These are phyloP conservation scores for Microplitis manilae DNA, from an alignment of 2,888 invertebrate species.

Conservation along the genomic window DNA sequence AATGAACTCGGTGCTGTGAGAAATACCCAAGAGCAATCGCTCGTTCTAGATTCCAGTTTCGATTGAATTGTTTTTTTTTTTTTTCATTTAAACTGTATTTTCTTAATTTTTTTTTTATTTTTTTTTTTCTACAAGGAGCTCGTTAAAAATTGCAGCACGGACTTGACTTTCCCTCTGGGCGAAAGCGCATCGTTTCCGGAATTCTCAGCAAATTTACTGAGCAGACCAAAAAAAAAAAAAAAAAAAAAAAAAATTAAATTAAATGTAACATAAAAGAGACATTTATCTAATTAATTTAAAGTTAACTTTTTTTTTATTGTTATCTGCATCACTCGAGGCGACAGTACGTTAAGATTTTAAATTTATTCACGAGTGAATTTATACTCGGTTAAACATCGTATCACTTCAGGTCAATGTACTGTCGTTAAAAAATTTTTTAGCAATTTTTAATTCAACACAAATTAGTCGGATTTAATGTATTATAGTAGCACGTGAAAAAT, in stretches of 20 bases:
- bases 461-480: conserved; percentile 2
- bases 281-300: conserved; percentile 38
- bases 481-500: not conserved
- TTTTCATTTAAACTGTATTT: conserved; percentile 15
- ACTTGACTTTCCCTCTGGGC: conserved; percentile 42
- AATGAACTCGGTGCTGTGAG: not conserved
- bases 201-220: conserved; percentile 45
- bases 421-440: conserved; percentile 19
- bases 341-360: not conserved
- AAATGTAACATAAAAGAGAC: conserved; percentile 24
- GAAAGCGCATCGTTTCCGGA: conserved; percentile 52
- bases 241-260: not conserved
- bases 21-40: conserved; percentile 2
- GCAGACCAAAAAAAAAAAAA: not conserved
- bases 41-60: conserved; percentile 25
- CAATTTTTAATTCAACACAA: conserved; percentile 35
- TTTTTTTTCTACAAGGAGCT: conserved; percentile 30
- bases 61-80: conserved; percentile 11
- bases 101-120: conserved; percentile 26
- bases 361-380: conserved; percentile 2
- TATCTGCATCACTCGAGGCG: not conserved
- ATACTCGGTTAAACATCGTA: conserved; percentile 11
- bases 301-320: conserved; percentile 25
- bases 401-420: conserved; percentile 31
- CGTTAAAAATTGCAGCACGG: conserved; percentile 44